Percentiles rank a stretch among this genome's conserved stretches.
phyloP scores from a whole-genome alignment of 1,140 invertebrate genomes.

The Cardiocondyla obscurior region DNA sequence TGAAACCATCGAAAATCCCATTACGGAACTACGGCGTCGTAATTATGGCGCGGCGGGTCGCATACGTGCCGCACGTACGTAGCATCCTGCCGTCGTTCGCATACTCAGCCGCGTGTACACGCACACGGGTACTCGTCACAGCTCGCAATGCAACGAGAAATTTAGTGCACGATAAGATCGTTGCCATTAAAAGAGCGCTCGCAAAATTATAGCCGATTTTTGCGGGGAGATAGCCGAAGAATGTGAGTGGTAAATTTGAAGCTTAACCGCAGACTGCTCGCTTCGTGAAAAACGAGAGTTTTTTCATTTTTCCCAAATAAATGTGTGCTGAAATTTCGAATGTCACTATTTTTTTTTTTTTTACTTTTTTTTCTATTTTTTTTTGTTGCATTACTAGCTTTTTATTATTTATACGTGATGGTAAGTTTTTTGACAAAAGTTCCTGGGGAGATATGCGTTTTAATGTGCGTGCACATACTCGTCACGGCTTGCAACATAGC shows the following conservation, averaged over 20 bases:
- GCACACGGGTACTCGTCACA: background rate
- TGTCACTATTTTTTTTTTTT: constrained; percentile 2
- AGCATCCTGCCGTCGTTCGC: constrained; percentile 2
- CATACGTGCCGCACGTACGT: constrained; percentile 59
- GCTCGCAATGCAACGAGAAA: constrained; percentile 35
- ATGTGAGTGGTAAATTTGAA: background rate
- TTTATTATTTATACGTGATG: constrained; percentile 11
- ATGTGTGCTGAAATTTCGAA: background rate
- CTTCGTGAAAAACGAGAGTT: background rate
- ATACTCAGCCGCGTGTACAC: background rate
- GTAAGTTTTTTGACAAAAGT: background rate
- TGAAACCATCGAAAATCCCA: constrained; percentile 67
- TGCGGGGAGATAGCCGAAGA: background rate
- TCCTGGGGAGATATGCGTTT: background rate
- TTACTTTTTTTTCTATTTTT: no score
- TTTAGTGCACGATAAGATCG: constrained; percentile 33
- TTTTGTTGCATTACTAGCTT: no score
- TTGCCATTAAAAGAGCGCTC: constrained; percentile 6
- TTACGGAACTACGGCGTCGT: constrained; percentile 59
- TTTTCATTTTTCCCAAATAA: background rate
- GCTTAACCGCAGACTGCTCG: background rate
- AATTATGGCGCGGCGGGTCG: constrained; percentile 57
- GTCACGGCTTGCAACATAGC: background rate
- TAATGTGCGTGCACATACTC: background rate
- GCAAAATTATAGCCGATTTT: constrained; percentile 18